These are phyloP conservation scores for Pelochelys cantorii DNA, from an alignment of 2,797 vertebrate genomes.

Conservation along the genomic window DNA sequence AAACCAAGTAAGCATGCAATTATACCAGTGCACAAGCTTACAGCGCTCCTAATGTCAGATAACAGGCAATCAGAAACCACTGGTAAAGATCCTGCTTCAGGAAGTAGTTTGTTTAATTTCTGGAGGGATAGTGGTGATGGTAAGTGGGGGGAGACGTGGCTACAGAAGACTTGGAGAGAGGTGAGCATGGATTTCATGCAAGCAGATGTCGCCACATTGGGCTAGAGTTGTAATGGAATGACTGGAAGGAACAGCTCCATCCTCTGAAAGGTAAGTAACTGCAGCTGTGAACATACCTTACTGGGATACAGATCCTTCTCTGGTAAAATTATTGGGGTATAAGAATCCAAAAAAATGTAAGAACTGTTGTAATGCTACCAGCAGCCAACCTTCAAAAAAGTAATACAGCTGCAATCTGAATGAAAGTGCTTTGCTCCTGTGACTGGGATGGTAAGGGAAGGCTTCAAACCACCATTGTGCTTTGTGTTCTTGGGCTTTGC, in stretches of 20 bases:
- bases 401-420: conserved; percentile 42
- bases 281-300: background rate
- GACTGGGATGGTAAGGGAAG: too few relatives aligned
- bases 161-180: too few relatives aligned
- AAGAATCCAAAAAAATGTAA: conserved; percentile 61
- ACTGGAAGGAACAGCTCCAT: too few relatives aligned
- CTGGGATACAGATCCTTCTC: background rate
- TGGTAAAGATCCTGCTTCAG: background rate
- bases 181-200: too few relatives aligned
- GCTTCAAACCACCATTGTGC: too few relatives aligned
- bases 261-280: conserved; percentile 14
- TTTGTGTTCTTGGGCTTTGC: too few relatives aligned
- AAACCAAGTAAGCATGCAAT: background rate
- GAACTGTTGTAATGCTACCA: conserved; percentile 39
- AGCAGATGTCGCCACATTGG: too few relatives aligned
- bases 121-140: background rate
- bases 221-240: too few relatives aligned
- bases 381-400: conserved; percentile 67
- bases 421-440: too few relatives aligned
- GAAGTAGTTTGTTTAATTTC: background rate
- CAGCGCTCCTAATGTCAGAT: background rate
- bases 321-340: conserved; percentile 36
- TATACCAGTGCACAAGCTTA: background rate
- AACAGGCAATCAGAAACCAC: background rate
- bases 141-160: too few relatives aligned